Evolutionary conservation across 2,113 vertebrate species (phyloP), one percentile per base, ranked within the genome.

Genomic region (Carassius carassius): DNA sequence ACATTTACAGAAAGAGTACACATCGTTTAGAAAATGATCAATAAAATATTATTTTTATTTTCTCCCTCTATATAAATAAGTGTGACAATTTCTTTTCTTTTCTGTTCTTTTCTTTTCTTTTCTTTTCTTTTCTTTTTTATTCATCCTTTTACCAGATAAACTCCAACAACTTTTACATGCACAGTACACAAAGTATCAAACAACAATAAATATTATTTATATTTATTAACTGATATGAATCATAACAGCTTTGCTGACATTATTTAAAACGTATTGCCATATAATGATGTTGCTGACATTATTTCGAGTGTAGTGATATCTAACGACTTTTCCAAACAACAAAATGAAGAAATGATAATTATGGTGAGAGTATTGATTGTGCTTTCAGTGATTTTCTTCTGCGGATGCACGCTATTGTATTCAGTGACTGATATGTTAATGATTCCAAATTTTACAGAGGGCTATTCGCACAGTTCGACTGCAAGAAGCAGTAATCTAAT

Each of bases 401-500:
- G 1, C 78, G 9, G 23, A 62, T 67, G 21, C 25, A 32, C 25
- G 19, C 19, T 74, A 51, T 32, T 81, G 47, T 74, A 37, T 51
- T 83, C 63, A 78, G 17, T 37, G 25, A 58, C 14, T 23, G 77
- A 58, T 56, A 19, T 67, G 41, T 41, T 80, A 78, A 81, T 47
- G 54, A 70, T 69, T 80, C n/a, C 5, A 29, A 32, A 58, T 85
- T 81, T 82, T 78, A 83, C 77, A 70, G 67, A 75, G 29, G 37
- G 49, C 41, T 32, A 14, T 10, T 17, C 44, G 29, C 21, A 8
- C 56, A 6, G 54, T 78, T 67, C 37, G 7, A 51, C 41, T 56
- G 60, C 51, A 58, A 54, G 80, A 75, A 56, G 19, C 35, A 7
- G 44, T 81, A 81, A 86, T 84, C 35, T 82, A 84, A 86, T 86